These are phyloP conservation scores for Byasa hedistus DNA, from an alignment of 2,888 invertebrate genomes.

Conservation along the genomic window DNA sequence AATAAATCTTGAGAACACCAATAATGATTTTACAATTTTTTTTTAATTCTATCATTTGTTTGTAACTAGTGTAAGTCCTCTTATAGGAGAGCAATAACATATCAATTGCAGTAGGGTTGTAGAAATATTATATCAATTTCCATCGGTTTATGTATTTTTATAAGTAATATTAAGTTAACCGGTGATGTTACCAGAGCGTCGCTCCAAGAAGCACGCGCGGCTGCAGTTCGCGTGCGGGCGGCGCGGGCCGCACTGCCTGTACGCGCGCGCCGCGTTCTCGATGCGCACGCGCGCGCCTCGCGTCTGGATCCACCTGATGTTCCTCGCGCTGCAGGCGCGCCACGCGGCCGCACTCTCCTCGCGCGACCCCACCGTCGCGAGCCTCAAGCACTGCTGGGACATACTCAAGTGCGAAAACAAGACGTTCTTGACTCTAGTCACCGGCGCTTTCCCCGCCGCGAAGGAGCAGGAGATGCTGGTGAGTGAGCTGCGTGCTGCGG, in stretches of 20 bases:
- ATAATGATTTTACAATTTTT: no score
- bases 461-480: slow-evolving; percentile 94
- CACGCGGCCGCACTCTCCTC: slow-evolving; percentile 89
- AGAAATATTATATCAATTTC: no score
- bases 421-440: slow-evolving; percentile 93
- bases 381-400: slow-evolving; percentile 96
- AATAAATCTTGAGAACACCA: no score
- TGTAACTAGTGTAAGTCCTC: no score
- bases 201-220: slow-evolving; percentile 92
- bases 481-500: slow-evolving; percentile 90
- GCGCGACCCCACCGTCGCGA: slow-evolving; percentile 89
- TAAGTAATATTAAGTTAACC: not conserved
- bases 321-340: slow-evolving; percentile 93
- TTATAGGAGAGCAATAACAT: no score
- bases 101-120: no score
- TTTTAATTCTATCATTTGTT: no score
- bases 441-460: slow-evolving; percentile 94
- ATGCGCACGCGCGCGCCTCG: slow-evolving; percentile 90
- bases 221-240: slow-evolving; percentile 94
- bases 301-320: slow-evolving; percentile 98
- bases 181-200: slow-evolving; percentile 76
- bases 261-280: slow-evolving; percentile 88
- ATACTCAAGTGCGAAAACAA: slow-evolving; percentile 94
- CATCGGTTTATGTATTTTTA: no score
- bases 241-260: slow-evolving; percentile 91